A percentile compares a stretch with the other conserved stretches of the same genome.
Conservation (phyloP, 2,888 invertebrate genomes). For the Strigamia maritima region DNA sequence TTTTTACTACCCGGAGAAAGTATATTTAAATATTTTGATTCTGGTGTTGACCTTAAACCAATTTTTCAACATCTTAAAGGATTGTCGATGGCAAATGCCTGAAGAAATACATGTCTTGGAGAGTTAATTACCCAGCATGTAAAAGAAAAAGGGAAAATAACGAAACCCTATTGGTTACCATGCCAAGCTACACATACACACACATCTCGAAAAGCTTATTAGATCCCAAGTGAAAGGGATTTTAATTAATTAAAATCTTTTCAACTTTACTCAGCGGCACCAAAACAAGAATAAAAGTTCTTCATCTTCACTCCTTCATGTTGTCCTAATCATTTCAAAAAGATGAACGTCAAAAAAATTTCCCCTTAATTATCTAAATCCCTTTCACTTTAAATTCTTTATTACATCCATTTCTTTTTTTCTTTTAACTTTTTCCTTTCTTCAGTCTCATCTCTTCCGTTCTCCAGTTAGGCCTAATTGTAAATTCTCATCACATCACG, state of each 20-base stretch:
- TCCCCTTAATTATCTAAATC: conserved; percentile 33
- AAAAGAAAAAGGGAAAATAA: neutral
- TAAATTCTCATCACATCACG: conserved; percentile 2
- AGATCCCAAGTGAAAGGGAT: conserved; percentile 24
- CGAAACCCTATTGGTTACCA: conserved; percentile 19
- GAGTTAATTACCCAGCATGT: neutral
- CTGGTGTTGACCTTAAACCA: conserved; percentile 13
- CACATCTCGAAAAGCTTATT: conserved; percentile 30
- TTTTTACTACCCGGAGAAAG: neutral
- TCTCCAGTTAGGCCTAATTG: conserved; percentile 18
- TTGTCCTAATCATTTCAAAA: conserved; percentile 28
- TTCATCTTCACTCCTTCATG: conserved; percentile 24
- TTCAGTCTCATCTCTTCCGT: neutral
- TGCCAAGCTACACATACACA: neutral
- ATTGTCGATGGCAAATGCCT: conserved; percentile 20
- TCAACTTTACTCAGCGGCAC: conserved; percentile 32
- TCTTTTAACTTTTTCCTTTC: neutral
- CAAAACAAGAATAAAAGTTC: conserved; percentile 32
- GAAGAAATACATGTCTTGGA: conserved; percentile 2
- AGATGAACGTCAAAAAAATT: conserved; percentile 27
- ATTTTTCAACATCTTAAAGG: conserved; percentile 6
- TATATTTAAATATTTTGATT: conserved; percentile 2
- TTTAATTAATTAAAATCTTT: conserved; percentile 34
- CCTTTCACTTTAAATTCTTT: conserved; percentile 34
- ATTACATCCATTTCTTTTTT: conserved; percentile 26